phyloP scores from a whole-genome alignment of 2,113 vertebrate genomes.

The Dryoscopus gambensis region DNA sequence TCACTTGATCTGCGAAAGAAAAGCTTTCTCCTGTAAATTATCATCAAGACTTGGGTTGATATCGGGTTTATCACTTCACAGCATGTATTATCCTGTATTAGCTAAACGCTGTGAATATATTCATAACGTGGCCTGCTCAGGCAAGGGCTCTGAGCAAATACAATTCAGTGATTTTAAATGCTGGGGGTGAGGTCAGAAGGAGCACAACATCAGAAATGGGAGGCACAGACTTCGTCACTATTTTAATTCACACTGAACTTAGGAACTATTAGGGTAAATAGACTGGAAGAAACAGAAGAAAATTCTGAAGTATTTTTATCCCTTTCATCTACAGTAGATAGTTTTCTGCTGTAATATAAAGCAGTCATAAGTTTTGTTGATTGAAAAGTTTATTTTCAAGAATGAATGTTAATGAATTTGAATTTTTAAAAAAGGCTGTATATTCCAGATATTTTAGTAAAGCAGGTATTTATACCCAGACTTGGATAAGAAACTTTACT shows the following conservation, averaged over 20 bases:
- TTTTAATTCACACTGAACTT: neutral
- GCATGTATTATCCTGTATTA: neutral
- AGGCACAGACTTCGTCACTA: neutral
- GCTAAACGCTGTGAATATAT: neutral
- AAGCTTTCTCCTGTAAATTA: neutral
- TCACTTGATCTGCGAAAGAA: neutral
- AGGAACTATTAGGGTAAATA: neutral
- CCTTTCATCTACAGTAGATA: neutral
- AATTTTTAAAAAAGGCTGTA: rapidly evolving
- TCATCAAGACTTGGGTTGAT: neutral
- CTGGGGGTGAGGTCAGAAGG: neutral
- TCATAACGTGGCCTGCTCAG: neutral
- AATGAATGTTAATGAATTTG: neutral
- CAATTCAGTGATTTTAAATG: neutral
- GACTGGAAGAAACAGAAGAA: neutral
- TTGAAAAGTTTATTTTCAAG: neutral
- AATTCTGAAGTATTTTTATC: neutral
- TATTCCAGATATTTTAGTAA: neutral
- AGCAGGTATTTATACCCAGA: neutral
- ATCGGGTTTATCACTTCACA: neutral
- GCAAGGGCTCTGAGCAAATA: neutral
- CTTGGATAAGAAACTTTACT: neutral
- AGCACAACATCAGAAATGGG: neutral
- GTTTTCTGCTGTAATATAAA: neutral
- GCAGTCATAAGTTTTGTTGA: neutral